Evolutionary conservation across 2,113 vertebrate species (phyloP), one percentile per base, ranked within the genome.

Genomic region (Sinocyclocheilus maitianheensis): DNA sequence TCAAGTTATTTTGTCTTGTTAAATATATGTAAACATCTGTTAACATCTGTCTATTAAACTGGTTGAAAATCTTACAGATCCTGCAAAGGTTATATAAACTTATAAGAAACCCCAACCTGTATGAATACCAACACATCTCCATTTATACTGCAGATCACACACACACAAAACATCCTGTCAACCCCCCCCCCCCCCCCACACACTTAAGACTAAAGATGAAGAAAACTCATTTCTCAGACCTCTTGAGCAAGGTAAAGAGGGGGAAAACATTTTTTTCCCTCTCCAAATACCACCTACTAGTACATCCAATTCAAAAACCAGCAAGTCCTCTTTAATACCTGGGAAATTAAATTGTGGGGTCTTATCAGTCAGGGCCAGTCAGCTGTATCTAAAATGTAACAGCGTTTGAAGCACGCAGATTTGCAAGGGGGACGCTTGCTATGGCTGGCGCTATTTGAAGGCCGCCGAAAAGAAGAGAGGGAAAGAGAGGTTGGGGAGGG

Each of bases 361-460:
- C 94, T 95, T 94, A 95, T 93, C 93, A 93, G 93, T 88, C 84
- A 24, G 0, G 83, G 72, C 91, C 94, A 95, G 93, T 93, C 85
- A 84, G 78, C 92, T 91, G 87, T 89, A 93, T 92, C 91, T 89
- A 89, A 93, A 93, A 90, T 86, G 88, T 87, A 92, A 89, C 89
- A 85, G 83, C n/a, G 34, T 63, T 88, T 91, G 40, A 90, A 91
- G 90, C 89, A 90, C 85, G 88, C 89, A 92, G 91, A 91, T 88
- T 91, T 83, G 43, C 60, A 88, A 82, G 79, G 88, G 40, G 78
- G 86, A 78, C 86, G 89, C 93, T 88, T 90, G 89, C 90, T 86
- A 86, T 67, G 90, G 87, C 89, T 79, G 76, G 89, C 91, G 91
- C 85, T 81, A 82, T 88, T 82, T 46, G 16, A 80, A 80, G 71